These are phyloP conservation scores for Camelus dromedarius DNA, from an alignment of 2,113 vertebrate species.

Conservation along the genomic window DNA sequence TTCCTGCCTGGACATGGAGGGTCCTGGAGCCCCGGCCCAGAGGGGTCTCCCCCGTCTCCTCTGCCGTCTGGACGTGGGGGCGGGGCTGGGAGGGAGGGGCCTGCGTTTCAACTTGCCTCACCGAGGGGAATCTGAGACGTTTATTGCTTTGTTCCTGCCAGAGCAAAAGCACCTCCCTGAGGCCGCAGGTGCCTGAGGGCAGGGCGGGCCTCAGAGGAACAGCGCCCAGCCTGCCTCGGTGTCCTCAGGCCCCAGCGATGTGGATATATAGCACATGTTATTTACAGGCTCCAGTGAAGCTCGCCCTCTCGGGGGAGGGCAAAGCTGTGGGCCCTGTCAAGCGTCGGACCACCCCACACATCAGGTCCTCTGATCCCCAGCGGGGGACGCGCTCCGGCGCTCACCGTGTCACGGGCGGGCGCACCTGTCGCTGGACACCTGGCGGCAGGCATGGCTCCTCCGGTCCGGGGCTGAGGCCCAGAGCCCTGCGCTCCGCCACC, in stretches of 20 bases:
- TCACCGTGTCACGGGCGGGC: neutral
- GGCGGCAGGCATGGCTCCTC: neutral
- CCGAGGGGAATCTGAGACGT: neutral
- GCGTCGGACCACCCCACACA: conserved; percentile 57
- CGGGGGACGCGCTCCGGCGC: neutral
- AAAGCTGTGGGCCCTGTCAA: conserved; percentile 46
- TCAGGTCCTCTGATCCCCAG: too few relatives aligned
- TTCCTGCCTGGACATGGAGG: neutral
- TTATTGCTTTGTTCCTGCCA: conserved; percentile 42
- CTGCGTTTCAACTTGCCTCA: too few relatives aligned
- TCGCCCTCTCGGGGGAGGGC: neutral
- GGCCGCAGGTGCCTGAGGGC: neutral
- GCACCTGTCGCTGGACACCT: conserved; percentile 58
- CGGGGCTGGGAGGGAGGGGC: neutral
- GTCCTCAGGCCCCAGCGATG: conserved; percentile 25
- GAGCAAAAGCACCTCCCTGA: too few relatives aligned
- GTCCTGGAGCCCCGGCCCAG: neutral
- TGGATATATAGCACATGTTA: conserved; percentile 85
- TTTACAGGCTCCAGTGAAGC: conserved; percentile 80
- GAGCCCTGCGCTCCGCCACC: neutral
- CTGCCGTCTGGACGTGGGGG: neutral
- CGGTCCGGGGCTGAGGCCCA: neutral
- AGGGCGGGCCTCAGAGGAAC: conserved; percentile 1
- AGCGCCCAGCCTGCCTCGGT: too few relatives aligned
- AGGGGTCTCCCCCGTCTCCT: neutral